These are phyloP conservation scores for Palloptera scutellata DNA, from an alignment of 2,888 invertebrate species.

Conservation along the genomic window DNA sequence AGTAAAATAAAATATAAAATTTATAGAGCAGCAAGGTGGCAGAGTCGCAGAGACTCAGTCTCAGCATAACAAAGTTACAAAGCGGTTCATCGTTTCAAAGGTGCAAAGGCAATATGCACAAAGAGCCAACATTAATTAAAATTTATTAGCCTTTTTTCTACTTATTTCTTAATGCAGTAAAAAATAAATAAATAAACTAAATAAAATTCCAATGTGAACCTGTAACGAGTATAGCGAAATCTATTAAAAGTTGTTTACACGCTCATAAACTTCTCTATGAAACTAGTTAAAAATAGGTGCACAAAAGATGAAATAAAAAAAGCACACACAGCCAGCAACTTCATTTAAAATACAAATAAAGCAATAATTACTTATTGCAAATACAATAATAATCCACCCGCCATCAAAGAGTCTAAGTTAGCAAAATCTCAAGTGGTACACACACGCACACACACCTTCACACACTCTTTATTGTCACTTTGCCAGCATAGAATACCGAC, in stretches of 20 bases:
- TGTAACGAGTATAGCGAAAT: background rate
- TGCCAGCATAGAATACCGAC: slow-evolving; percentile 5
- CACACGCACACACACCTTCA: background rate
- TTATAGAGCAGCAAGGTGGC: no score
- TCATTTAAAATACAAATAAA: slow-evolving; percentile 21
- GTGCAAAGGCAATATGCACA: no score
- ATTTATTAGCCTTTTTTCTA: no score
- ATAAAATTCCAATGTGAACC: slow-evolving; percentile 11
- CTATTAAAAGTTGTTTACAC: slow-evolving; percentile 8
- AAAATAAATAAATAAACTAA: no score
- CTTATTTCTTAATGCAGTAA: no score
- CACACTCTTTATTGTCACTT: background rate
- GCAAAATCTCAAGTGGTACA: no score
- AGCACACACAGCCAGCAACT: slow-evolving; percentile 17
- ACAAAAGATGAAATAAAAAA: slow-evolving; percentile 24
- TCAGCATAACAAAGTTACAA: no score
- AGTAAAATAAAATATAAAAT: no score
- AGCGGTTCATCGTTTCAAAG: no score
- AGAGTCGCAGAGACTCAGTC: no score
- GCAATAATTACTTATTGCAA: slow-evolving; percentile 6
- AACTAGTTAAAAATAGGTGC: slow-evolving; percentile 35
- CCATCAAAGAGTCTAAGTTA: background rate
- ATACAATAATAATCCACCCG: background rate
- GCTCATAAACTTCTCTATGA: background rate
- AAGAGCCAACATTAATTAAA: no score